Evolutionary conservation across 2,888 invertebrate genomes (phyloP), one percentile per base, ranked within the genome.

Genomic region (Tenthredo amoena): DNA sequence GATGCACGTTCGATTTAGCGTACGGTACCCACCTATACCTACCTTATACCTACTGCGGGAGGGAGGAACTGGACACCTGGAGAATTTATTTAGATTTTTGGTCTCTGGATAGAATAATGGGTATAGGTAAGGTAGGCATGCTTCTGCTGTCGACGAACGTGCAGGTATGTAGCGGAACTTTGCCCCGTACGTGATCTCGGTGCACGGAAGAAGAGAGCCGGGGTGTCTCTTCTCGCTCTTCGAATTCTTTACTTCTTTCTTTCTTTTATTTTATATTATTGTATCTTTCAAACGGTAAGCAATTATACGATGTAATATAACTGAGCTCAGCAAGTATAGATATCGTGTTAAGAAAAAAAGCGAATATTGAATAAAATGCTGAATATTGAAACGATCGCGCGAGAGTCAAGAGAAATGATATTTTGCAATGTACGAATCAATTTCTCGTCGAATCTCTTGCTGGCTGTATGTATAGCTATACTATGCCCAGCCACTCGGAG

Each of bases 161-260:
- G 90, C 86, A 84, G 87, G 87, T 88, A 90, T 88, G 87, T 90
- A 90, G 90, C 90, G 90, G 90, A 90, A 90, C 90, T 90, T 90
- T 90, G 88, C 87, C 88, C 88, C 76, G 79, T 68, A 65, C 86
- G 86, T 86, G 79, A 77, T 84, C 47, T 50, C 58, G 34, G 43
- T n/a, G 62, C 68, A 31, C 83, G 83, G 58, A 81, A 81, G 81
- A 81, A 37, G n/a, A 26, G 40, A 26, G 3, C 6, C n/a, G 9
- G n/a, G 15, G 37, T n/a, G 62, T 40, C 40, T 74, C 71, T 71
- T 26, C 71, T 31, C 34, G 34, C 34, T 15, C 71, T 6, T 9
- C 12, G 72, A 43, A 74, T 74, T 74, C 72, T 74, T 74, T 6
- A n/a, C 9, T 43, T 26, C 40, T 74, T 43, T 43, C 7, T 40